Conservation (phyloP, 2,888 invertebrate genomes). For the Nipponacmea schrenckii region DNA sequence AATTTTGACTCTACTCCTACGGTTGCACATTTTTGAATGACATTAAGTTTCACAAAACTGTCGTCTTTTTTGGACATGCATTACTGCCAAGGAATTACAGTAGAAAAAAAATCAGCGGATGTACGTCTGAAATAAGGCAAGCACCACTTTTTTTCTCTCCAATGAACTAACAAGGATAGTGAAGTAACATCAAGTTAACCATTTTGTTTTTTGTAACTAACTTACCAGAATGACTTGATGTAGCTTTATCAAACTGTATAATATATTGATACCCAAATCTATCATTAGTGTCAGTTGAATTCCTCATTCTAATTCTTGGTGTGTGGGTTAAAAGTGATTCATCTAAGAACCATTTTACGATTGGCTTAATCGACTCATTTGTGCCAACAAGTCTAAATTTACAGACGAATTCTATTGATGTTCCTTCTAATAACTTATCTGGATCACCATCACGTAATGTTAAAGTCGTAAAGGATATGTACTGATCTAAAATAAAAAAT, state of each 20-base stretch:
- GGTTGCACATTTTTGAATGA: no score
- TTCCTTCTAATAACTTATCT: background rate
- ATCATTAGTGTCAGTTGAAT: background rate
- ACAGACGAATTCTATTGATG: background rate
- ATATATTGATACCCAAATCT: conserved; percentile 1
- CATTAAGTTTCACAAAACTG: no score
- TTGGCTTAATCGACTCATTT: background rate
- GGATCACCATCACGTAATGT: background rate
- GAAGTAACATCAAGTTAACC: no score
- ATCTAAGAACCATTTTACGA: background rate
- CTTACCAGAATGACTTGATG: conserved; percentile 16
- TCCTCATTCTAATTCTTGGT: background rate
- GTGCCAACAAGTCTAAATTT: background rate
- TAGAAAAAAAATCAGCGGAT: no score
- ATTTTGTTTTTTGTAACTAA: no score
- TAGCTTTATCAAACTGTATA: background rate
- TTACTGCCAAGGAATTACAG: no score
- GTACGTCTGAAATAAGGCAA: no score
- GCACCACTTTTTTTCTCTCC: no score
- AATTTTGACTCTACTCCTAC: no score
- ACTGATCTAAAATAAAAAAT: background rate
- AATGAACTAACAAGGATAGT: no score
- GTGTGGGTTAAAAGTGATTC: background rate
- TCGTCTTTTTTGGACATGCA: no score
- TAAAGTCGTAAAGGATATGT: background rate